Base-by-base conservation (phyloP, 2,888 invertebrate species). In the Thecocarcelia acutangulata region DNA sequence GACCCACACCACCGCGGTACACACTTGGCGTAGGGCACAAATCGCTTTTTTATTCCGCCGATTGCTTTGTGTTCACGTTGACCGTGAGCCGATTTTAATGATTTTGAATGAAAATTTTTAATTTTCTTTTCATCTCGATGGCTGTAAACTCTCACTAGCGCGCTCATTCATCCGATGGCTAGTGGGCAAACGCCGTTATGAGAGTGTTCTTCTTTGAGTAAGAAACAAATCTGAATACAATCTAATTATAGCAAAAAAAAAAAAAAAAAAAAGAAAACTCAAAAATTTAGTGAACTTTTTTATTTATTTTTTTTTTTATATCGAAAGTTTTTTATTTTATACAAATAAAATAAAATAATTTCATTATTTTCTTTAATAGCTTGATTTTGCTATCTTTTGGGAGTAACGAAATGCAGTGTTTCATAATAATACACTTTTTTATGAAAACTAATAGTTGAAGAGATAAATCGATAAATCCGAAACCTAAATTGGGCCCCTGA, bases 41-140 rank as follows among this genome's bases (percentile, higher is more conserved):
- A 48, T 61, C 72, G 40, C 21, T 66, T 64, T n/a, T 42, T 68
- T 76, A 63, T 76, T 74, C 69, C 78, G 77, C 78, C 59, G 78
- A 73, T 66, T 37, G 15, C 74, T 69, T 48, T 56, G 52, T 87
- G 84, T 81, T 84, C 81, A 85, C 84, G 85, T 85, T 88, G 87
- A 86, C 88, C 88, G 87, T 88, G 88, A 87, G 85, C 86, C 84
- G 85, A 85, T 85, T 87, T 85, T 69, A 77, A 84, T 85, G 85
- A 81, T 83, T 86, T 85, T 84, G 83, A 85, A 85, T 85, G 44
- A 74, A 82, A 73, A 70, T 78, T 58, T 80, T 85, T n/a, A 76
- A 84, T 85, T 86, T 85, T 83, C 78, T 68, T 80, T 83, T 83
- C 70, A 58, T 61, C 66, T 54, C 44, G 8, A 17, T 61, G 40